Percentiles rank a stretch among this genome's conserved stretches.
Evolutionary conservation across 2,113 vertebrate genomes (phyloP).

Genomic region (Chaenocephalus aceratus): DNA sequence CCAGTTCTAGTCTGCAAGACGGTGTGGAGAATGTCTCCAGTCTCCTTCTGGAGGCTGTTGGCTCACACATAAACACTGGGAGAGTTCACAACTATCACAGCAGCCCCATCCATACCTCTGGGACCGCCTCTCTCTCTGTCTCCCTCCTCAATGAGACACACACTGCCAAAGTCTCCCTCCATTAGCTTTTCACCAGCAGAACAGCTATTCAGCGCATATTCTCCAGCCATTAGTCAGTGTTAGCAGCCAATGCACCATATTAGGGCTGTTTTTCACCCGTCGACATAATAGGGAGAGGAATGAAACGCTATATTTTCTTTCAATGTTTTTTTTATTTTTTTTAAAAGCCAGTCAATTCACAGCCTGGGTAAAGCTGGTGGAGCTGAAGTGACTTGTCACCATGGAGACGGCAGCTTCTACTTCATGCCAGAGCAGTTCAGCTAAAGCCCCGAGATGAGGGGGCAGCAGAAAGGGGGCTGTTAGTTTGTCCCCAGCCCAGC

Average conservation of each 20-base stretch:
- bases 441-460: conserved; percentile 72
- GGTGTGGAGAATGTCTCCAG: conserved; percentile 78
- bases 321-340: conserved; percentile 41
- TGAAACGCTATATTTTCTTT: conserved; percentile 65
- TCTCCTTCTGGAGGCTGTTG: conserved; percentile 79
- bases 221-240: conserved; percentile 60
- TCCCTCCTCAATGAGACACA: conserved; percentile 59
- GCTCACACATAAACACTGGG: conserved; percentile 78
- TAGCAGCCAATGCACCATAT: conserved; percentile 62
- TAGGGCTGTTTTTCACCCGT: conserved; percentile 62
- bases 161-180: conserved; percentile 71
- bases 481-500: conserved; percentile 63
- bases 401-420: conserved; percentile 79
- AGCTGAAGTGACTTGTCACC: conserved; percentile 79
- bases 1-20: conserved; percentile 72
- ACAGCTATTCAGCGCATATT: conserved; percentile 69
- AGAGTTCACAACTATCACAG: conserved; percentile 83
- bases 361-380: conserved; percentile 71
- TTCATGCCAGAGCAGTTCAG: conserved; percentile 77
- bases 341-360: conserved; percentile 52
- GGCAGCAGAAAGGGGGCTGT: conserved; percentile 55
- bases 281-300: conserved; percentile 54
- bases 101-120: conserved; percentile 79
- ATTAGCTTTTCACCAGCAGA: conserved; percentile 75
- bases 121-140: conserved; percentile 68